phyloP scores from a whole-genome alignment of 1,140 invertebrate genomes.

The Caerostris darwini region DNA sequence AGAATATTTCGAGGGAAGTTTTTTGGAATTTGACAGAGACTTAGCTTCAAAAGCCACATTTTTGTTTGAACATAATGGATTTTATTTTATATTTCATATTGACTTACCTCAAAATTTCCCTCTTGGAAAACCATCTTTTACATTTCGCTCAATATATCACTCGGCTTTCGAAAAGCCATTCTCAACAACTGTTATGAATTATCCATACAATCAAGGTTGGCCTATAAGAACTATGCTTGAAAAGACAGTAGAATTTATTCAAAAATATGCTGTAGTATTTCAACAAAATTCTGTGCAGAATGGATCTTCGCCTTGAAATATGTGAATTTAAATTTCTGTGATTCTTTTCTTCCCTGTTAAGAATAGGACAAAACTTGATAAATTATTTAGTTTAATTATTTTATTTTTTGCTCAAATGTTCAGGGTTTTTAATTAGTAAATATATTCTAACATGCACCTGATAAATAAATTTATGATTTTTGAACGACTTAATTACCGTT shows the following conservation, averaged over 20 bases:
- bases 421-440: neutral
- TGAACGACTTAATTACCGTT: neutral
- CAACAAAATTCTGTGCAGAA: constrained; percentile 72
- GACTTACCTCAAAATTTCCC: constrained; percentile 81
- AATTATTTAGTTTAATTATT: neutral
- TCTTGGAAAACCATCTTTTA: constrained; percentile 81
- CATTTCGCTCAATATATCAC: constrained; percentile 82
- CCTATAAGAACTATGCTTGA: constrained; percentile 81
- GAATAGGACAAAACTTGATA: neutral
- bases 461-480: neutral
- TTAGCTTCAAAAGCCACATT: constrained; percentile 81
- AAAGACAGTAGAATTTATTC: constrained; percentile 80
- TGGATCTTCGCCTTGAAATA: constrained; percentile 59
- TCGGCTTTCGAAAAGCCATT: constrained; percentile 81
- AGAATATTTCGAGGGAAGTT: constrained; percentile 81
- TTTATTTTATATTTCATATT: constrained; percentile 82
- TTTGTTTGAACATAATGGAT: constrained; percentile 82
- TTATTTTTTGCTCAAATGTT: neutral
- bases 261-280: constrained; percentile 60
- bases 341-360: neutral
- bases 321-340: neutral
- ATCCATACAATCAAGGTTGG: constrained; percentile 83
- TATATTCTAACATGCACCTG: neutral
- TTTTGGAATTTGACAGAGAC: constrained; percentile 82
- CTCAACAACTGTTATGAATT: constrained; percentile 80